These are phyloP conservation scores for Trogon surrucura DNA, from an alignment of 2,113 vertebrate species.

Conservation along the genomic window DNA sequence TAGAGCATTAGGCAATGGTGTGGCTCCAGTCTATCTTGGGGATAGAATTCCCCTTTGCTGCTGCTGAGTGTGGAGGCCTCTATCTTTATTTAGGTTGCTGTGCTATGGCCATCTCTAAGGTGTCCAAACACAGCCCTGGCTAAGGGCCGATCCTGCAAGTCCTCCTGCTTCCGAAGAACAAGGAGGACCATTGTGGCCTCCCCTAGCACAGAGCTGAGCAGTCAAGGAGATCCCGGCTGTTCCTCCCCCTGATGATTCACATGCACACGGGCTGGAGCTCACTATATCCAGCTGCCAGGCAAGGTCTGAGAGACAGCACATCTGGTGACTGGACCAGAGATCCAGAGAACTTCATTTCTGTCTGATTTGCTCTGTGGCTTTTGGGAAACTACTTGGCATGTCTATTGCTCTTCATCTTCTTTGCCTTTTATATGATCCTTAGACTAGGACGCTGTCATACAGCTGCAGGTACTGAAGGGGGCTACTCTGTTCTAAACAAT, in stretches of 20 bases:
- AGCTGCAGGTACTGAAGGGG: background rate
- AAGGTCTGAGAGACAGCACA: background rate
- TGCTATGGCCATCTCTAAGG: background rate
- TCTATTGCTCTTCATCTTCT: background rate
- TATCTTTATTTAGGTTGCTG: background rate
- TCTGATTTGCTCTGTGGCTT: background rate
- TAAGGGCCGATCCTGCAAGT: background rate
- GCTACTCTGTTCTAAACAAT: background rate
- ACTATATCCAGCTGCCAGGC: background rate
- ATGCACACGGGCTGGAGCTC: rapidly evolving
- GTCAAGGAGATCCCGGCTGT: rapidly evolving
- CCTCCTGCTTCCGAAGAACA: background rate
- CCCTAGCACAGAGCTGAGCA: background rate
- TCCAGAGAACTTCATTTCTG: background rate
- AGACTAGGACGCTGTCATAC: background rate
- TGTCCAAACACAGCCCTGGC: background rate
- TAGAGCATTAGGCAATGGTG: background rate
- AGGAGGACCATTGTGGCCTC: background rate
- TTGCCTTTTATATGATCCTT: background rate
- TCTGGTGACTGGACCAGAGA: background rate
- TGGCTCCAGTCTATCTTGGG: background rate
- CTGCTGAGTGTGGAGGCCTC: background rate
- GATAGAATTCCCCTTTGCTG: background rate
- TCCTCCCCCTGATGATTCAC: background rate
- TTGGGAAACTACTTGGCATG: background rate